A percentile compares a stretch with the other conserved stretches of the same genome.
Conservation (phyloP, 2,888 invertebrate genomes). For the Lasius fuliginosus region DNA sequence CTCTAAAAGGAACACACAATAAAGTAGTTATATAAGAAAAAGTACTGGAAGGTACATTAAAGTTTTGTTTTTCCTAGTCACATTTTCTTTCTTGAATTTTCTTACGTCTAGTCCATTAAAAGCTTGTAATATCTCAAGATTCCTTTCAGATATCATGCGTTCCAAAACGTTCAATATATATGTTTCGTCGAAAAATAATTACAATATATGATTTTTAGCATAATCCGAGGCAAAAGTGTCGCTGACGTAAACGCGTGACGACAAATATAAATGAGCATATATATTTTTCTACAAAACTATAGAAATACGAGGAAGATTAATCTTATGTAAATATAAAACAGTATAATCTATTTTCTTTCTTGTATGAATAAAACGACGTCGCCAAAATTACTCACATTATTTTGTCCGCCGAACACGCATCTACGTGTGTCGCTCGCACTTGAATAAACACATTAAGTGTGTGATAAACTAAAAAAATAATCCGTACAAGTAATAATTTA, state of each 20-base stretch:
- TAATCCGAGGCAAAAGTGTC: neutral
- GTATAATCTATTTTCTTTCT: neutral
- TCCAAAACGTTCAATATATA: constrained; percentile 2
- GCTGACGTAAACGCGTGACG: neutral
- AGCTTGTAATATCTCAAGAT: neutral
- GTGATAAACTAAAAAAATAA: neutral
- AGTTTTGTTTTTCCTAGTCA: constrained; percentile 12
- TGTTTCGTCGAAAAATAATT: neutral
- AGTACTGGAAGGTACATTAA: neutral
- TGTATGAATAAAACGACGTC: neutral
- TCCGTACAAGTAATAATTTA: neutral
- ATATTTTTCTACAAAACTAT: neutral
- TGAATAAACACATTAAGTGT: neutral
- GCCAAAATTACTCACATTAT: neutral
- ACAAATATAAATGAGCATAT: neutral
- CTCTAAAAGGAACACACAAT: neutral
- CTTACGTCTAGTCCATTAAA: neutral
- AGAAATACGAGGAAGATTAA: neutral
- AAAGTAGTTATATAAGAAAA: constrained; percentile 6
- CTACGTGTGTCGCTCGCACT: neutral
- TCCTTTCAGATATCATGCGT: constrained; percentile 2
- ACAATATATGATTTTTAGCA: neutral
- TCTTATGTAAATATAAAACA: neutral
- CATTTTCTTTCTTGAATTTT: constrained; percentile 7
- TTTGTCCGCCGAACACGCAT: neutral